Base-by-base conservation (phyloP, 1,140 invertebrate genomes). In the Papilio glaucus region DNA sequence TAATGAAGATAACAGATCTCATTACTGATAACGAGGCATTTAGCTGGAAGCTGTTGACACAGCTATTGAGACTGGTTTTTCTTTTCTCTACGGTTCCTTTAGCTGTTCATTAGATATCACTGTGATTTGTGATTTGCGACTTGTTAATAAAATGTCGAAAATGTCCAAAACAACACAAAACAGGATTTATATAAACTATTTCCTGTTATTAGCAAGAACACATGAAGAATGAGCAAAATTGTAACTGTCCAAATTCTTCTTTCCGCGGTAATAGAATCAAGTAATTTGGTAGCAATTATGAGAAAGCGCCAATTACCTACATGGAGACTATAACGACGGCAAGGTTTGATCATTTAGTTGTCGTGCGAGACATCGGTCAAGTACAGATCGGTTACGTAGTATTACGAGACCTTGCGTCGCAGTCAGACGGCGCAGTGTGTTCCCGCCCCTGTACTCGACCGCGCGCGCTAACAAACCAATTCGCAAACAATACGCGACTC, bases 351-450 rank as follows among this genome's bases (percentile, higher is more conserved):
- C 15, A 39, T 65, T 65, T 65, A 65, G 37, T 13, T 10, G 60
- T 6, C n/a, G 13, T 63, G n/a, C n/a, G 29, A 33, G 29, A 33
- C 2, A 33, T 21, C 62, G 62, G 62, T 65, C 62, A 65, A 65
- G 62, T 65, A 65, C 62, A 65, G 29, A 65, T 65, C 9, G 0
- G 62, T 65, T 65, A 65, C 62, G 62, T 65, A 65, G 62, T 65
- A 24, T 65, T 65, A 65, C 62, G 12, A 65, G 62, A 12, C 15
- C 62, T 65, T 65, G 62, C 33, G 33, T 12, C 62, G 62, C 15
- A 38, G 62, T 39, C 33, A 6, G 29, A 33, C 29, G 29, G 29
- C 29, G 29, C 29, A 33, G 29, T 33, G 29, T 3, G 29, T 6
- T 33, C 29, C 29, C 29, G 29, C 2, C 29, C 6, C 29, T 33